Percentiles rank a stretch among this genome's conserved stretches.
Conservation (phyloP, 1,140 invertebrate species). For the Colletes latitarsis region DNA sequence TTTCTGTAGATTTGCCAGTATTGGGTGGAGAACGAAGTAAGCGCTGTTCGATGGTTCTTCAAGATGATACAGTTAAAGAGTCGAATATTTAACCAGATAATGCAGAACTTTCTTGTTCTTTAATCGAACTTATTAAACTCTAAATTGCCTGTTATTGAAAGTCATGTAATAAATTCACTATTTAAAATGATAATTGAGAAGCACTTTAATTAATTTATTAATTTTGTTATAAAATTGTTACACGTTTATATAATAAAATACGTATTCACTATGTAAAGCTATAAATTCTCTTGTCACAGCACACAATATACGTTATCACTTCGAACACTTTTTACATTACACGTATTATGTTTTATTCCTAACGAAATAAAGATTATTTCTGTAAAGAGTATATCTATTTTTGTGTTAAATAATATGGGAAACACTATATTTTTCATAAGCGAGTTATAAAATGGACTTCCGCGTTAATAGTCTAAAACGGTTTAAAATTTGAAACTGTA, state of each 20-base stretch:
- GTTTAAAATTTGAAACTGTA: too few relatives aligned
- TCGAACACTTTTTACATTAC: not conserved
- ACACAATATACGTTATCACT: not conserved
- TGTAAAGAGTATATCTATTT: too few relatives aligned
- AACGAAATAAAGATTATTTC: not conserved
- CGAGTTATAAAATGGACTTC: too few relatives aligned
- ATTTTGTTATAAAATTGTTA: not conserved
- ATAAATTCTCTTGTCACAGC: not conserved
- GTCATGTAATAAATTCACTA: not conserved
- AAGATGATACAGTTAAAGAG: constrained; percentile 89
- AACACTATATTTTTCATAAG: too few relatives aligned
- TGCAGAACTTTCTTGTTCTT: constrained; percentile 93
- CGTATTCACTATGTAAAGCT: not conserved
- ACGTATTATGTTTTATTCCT: not conserved
- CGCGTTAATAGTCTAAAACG: too few relatives aligned
- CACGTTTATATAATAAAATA: not conserved
- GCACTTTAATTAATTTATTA: not conserved
- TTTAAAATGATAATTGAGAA: not conserved
- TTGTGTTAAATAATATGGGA: too few relatives aligned
- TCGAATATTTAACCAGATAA: constrained; percentile 96
- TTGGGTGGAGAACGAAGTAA: constrained; percentile 92
- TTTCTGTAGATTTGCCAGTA: constrained; percentile 89
- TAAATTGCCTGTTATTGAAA: constrained; percentile 66
- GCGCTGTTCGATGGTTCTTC: constrained; percentile 94
- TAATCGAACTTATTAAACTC: constrained; percentile 88